phyloP scores from a whole-genome alignment of 2,797 vertebrate species.

The Trichosurus vulpecula region DNA sequence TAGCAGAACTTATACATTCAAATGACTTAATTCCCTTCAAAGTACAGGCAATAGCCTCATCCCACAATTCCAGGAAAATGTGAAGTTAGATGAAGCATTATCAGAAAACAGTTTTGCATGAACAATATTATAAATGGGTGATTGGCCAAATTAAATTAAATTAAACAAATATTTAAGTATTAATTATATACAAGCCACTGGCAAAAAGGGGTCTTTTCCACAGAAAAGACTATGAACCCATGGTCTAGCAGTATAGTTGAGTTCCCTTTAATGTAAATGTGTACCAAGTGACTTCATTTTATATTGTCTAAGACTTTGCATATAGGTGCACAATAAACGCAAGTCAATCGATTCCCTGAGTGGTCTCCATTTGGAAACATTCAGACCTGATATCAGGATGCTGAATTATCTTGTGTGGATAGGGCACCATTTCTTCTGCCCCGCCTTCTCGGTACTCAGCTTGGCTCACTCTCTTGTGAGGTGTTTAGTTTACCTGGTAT shows the following conservation, averaged over 20 bases:
- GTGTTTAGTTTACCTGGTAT: neutral
- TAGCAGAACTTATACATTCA: neutral
- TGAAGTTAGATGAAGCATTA: neutral
- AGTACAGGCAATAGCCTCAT: neutral
- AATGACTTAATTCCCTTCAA: neutral
- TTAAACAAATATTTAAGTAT: neutral
- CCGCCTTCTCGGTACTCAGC: neutral
- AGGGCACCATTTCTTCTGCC: neutral
- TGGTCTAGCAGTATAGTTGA: neutral
- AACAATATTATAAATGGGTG: neutral
- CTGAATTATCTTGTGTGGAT: neutral
- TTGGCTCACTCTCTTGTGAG: neutral
- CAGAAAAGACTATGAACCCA: neutral
- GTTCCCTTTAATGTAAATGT: neutral
- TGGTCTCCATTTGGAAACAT: neutral
- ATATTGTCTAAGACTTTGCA: neutral
- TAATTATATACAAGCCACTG: neutral
- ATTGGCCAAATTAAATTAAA: neutral
- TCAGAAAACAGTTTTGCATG: neutral
- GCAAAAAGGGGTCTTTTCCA: neutral
- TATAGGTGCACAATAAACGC: rapidly evolving
- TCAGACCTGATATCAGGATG: neutral
- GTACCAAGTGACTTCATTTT: neutral
- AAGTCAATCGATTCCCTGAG: neutral
- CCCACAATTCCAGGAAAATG: neutral